Evolutionary conservation across 2,797 vertebrate species (phyloP).

Genomic region (Rhincodon typus): DNA sequence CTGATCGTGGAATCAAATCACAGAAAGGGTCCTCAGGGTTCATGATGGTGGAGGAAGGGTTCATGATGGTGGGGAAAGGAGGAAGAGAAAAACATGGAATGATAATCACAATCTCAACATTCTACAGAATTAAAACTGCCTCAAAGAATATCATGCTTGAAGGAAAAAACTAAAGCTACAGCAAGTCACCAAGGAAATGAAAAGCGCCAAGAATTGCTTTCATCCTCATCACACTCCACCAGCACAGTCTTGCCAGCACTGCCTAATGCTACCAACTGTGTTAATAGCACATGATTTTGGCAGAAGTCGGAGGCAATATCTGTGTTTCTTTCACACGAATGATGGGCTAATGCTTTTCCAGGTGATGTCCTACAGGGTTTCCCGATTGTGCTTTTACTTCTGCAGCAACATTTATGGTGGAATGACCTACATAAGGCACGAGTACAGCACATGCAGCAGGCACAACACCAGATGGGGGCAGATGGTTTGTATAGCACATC

Average conservation of each 20-base stretch:
- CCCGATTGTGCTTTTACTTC: background rate
- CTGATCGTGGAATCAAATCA: background rate
- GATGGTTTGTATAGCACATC: background rate
- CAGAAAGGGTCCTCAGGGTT: background rate
- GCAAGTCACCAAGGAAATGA: background rate
- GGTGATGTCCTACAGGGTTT: background rate
- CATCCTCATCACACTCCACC: background rate
- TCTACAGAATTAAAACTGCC: background rate
- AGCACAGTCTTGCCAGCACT: background rate
- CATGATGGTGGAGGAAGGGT: background rate
- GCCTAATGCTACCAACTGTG: background rate
- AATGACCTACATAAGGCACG: background rate
- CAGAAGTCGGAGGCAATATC: background rate
- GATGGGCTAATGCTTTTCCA: slow-evolving; percentile 11
- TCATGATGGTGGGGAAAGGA: background rate
- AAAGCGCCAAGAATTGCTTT: background rate
- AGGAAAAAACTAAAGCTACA: background rate
- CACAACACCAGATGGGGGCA: background rate
- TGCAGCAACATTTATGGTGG: background rate
- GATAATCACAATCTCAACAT: background rate
- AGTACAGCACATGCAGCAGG: background rate
- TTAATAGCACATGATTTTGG: background rate
- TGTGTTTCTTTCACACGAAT: background rate
- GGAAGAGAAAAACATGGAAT: background rate
- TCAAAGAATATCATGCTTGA: background rate